Percentiles rank a stretch among this genome's conserved stretches.
These are phyloP conservation scores for Hemiprocne comata DNA, from an alignment of 2,113 vertebrate species.

Conservation along the genomic window DNA sequence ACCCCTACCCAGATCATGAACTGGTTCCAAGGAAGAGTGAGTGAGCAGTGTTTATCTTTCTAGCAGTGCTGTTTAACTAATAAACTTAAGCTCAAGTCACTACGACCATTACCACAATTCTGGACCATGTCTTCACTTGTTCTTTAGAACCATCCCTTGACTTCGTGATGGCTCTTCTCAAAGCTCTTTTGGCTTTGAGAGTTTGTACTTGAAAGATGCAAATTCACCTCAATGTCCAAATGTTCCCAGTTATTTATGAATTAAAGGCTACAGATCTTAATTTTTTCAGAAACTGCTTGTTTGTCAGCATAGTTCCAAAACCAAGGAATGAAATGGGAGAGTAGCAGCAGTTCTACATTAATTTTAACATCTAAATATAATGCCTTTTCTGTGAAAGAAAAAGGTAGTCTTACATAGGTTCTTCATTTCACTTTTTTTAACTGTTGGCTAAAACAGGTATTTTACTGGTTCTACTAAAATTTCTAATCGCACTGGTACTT, in stretches of 20 bases:
- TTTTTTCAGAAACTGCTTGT: neutral
- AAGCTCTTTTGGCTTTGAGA: neutral
- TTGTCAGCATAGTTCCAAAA: slow-evolving; percentile 66
- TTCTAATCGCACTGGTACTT: neutral
- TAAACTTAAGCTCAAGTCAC: neutral
- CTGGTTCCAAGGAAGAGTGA: neutral
- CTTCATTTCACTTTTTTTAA: slow-evolving; percentile 26
- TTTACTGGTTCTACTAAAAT: slow-evolving; percentile 55
- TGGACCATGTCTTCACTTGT: neutral
- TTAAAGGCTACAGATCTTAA: neutral
- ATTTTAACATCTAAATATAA: slow-evolving; percentile 18
- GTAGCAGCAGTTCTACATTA: neutral
- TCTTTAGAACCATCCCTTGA: neutral
- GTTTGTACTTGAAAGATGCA: neutral
- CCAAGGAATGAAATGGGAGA: slow-evolving; percentile 61
- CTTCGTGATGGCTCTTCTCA: neutral
- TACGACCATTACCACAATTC: neutral
- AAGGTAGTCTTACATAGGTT: neutral
- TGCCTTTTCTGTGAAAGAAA: neutral
- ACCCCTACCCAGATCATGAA: neutral
- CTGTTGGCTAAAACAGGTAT: slow-evolving; percentile 78
- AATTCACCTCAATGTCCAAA: neutral
- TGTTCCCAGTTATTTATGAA: neutral
- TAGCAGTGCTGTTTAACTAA: neutral
- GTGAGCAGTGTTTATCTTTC: neutral